Evolutionary conservation across 2,797 vertebrate genomes (phyloP).

Genomic region (Otolemur crassicaudatus): DNA sequence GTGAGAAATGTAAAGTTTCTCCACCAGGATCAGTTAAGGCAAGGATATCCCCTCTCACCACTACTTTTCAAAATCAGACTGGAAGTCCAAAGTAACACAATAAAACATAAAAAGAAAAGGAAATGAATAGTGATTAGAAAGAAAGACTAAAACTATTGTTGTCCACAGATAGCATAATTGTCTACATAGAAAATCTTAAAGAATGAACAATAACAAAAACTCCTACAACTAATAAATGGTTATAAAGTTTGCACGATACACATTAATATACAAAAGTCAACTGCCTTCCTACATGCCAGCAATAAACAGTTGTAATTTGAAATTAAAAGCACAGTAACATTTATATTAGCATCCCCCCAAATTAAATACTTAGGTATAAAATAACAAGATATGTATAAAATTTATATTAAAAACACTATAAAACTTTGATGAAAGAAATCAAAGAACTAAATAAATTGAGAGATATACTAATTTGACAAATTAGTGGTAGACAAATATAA

Average conservation of each 20-base stretch:
- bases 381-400: neutral
- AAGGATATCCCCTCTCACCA: neutral
- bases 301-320: neutral
- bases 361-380: neutral
- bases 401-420: neutral
- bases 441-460: neutral
- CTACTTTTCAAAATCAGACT: neutral
- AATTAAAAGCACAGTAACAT: neutral
- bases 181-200: neutral
- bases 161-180: neutral
- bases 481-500: neutral
- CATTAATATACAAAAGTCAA: neutral
- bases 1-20: neutral
- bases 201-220: neutral
- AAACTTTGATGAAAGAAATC: neutral
- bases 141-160: neutral
- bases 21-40: neutral
- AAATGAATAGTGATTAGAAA: neutral
- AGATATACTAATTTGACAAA: neutral
- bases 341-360: neutral
- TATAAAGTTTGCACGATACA: neutral
- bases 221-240: neutral
- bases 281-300: neutral
- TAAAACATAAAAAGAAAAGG: neutral
- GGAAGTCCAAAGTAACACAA: neutral